A percentile compares a stretch with the other conserved stretches of the same genome.
phyloP scores from a whole-genome alignment of 1,140 invertebrate species.

The Saccostrea cuccullata region DNA sequence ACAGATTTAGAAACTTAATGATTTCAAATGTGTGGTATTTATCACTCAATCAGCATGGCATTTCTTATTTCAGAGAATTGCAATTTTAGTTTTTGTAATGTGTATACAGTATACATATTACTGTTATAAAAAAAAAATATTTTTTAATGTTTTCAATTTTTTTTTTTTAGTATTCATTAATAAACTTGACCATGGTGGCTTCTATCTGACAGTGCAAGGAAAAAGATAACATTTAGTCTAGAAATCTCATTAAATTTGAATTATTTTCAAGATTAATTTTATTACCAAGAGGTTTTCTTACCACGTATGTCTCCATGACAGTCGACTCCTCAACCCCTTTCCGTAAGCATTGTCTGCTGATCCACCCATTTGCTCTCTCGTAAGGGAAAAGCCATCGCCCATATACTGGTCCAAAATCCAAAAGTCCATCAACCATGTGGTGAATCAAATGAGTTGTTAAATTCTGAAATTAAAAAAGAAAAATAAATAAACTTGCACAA shows the following conservation, averaged over 20 bases:
- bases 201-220: no score
- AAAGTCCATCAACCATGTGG: slow-evolving; percentile 7
- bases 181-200: no score
- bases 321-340: slow-evolving; percentile 42
- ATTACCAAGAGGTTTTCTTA: not conserved
- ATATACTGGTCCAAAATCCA: slow-evolving; percentile 31
- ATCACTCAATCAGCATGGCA: no score
- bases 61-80: no score
- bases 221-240: no score
- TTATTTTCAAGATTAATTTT: not conserved
- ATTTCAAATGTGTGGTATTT: no score
- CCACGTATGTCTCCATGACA: slow-evolving; percentile 42
- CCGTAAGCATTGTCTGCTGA: slow-evolving; percentile 27
- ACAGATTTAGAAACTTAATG: not conserved
- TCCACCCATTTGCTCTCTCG: slow-evolving; percentile 45
- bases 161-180: no score
- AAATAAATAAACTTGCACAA: no score
- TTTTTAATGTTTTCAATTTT: no score
- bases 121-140: no score
- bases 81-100: no score
- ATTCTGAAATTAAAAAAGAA: slow-evolving; percentile 10
- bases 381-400: slow-evolving; percentile 24
- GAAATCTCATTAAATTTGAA: not conserved
- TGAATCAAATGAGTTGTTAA: slow-evolving; percentile 34
- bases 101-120: no score